A percentile compares a stretch with the other conserved stretches of the same genome.
Evolutionary conservation across 2,888 invertebrate genomes (phyloP).

Genomic region (Latrodectus hesperus): DNA sequence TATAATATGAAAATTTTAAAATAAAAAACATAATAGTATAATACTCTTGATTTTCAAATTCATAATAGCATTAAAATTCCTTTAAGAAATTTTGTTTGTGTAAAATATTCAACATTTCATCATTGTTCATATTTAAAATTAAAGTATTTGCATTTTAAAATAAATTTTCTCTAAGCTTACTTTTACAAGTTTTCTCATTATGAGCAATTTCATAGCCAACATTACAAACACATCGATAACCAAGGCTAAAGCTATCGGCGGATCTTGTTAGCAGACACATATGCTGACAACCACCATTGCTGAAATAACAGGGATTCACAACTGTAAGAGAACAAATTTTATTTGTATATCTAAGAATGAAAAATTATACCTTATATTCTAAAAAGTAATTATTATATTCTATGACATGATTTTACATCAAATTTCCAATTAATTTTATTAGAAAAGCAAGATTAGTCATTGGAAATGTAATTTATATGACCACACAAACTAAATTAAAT

Average conservation of each 20-base stretch:
- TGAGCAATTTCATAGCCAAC: slow-evolving; percentile 86
- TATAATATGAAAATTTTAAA: no score
- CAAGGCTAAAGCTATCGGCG: slow-evolving; percentile 80
- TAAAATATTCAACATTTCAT: not conserved
- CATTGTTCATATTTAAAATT: slow-evolving; percentile 4
- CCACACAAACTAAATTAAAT: no score
- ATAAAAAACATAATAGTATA: not conserved
- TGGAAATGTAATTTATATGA: no score
- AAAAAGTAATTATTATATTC: no score
- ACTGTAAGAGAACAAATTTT: slow-evolving; percentile 73
- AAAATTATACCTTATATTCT: no score
- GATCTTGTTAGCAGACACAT: slow-evolving; percentile 89
- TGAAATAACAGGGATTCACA: slow-evolving; percentile 87
- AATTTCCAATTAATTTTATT: no score
- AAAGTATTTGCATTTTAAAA: not conserved
- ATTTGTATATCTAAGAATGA: not conserved
- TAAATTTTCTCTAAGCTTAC: slow-evolving; percentile 73
- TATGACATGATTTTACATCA: no score
- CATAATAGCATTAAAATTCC: not conserved
- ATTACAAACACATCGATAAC: slow-evolving; percentile 92
- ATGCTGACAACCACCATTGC: slow-evolving; percentile 92
- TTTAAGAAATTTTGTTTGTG: not conserved
- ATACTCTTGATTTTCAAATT: not conserved
- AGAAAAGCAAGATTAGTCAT: no score
- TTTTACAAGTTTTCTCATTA: slow-evolving; percentile 86